Conservation (phyloP, 2,113 vertebrate species). For the Callorhinus ursinus region DNA sequence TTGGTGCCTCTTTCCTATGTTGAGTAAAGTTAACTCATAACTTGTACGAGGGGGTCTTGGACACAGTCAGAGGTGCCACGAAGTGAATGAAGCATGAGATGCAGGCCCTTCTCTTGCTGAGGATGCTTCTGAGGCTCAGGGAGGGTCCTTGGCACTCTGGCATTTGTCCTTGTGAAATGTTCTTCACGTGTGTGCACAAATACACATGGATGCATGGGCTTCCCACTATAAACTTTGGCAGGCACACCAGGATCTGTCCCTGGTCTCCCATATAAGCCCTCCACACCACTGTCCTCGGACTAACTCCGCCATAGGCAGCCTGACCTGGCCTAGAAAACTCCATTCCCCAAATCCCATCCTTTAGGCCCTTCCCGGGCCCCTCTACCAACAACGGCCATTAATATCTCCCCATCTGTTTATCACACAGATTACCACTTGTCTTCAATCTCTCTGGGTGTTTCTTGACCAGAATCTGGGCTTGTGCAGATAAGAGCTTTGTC, state of each 20-base stretch:
- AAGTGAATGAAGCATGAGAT: not conserved
- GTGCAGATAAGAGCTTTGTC: conserved; percentile 53
- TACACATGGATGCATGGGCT: not conserved
- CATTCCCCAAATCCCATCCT: not conserved
- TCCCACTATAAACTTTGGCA: not conserved
- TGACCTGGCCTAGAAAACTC: conserved; percentile 58
- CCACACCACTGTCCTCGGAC: not conserved
- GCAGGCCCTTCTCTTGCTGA: not conserved
- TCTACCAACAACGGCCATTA: not conserved
- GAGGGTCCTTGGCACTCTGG: not conserved
- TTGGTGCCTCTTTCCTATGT: not conserved
- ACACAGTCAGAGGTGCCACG: not conserved
- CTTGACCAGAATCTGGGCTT: conserved; percentile 64
- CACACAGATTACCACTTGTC: conserved; percentile 48
- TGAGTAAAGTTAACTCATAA: not conserved
- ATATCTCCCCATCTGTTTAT: not conserved
- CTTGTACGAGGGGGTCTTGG: not conserved
- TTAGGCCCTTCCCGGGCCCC: not conserved
- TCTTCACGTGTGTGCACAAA: not conserved
- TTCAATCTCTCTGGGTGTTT: conserved; percentile 63
- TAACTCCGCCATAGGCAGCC: not conserved
- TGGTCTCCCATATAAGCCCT: not conserved
- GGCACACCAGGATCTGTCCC: not conserved
- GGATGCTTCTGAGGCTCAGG: not conserved
- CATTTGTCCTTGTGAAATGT: not conserved